phyloP scores from a whole-genome alignment of 2,888 invertebrate genomes.

The Lepeophtheirus nordmannii region DNA sequence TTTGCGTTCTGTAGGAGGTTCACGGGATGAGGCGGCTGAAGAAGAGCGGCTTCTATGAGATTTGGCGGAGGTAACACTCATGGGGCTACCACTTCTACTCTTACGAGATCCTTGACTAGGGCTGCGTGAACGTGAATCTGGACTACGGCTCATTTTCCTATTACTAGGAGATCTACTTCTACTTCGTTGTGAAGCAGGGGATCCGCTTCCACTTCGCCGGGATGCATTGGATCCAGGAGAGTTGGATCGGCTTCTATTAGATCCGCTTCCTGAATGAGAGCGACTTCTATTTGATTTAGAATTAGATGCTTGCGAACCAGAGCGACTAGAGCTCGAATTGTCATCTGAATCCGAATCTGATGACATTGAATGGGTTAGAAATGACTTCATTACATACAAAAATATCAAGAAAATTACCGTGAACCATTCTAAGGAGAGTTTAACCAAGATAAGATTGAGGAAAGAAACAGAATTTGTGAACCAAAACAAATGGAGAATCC shows the following conservation, averaged over 20 bases:
- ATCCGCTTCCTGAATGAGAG: not conserved
- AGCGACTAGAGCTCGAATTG: not conserved
- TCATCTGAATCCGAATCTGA: not conserved
- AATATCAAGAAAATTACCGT: too few species aligned
- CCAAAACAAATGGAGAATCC: too few species aligned
- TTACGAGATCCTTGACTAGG: not conserved
- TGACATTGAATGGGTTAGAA: too few species aligned
- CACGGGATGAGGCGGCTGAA: conserved; percentile 28
- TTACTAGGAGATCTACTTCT: too few species aligned
- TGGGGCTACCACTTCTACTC: conserved; percentile 29
- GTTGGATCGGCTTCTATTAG: not conserved
- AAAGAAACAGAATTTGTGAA: too few species aligned
- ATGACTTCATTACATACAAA: not conserved
- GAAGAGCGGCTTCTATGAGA: conserved; percentile 28
- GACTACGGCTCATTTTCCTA: too few species aligned
- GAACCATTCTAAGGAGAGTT: too few species aligned
- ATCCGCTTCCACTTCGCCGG: not conserved
- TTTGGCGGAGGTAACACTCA: conserved; percentile 28
- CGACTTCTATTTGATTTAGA: not conserved
- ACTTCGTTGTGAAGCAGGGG: not conserved
- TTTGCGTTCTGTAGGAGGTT: conserved; percentile 5
- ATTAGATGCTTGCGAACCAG: not conserved
- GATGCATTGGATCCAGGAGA: not conserved
- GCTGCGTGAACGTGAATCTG: too few species aligned
- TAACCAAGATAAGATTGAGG: too few species aligned